Conservation (phyloP, 2,888 invertebrate species). For the Caenorhabditis sinica region DNA sequence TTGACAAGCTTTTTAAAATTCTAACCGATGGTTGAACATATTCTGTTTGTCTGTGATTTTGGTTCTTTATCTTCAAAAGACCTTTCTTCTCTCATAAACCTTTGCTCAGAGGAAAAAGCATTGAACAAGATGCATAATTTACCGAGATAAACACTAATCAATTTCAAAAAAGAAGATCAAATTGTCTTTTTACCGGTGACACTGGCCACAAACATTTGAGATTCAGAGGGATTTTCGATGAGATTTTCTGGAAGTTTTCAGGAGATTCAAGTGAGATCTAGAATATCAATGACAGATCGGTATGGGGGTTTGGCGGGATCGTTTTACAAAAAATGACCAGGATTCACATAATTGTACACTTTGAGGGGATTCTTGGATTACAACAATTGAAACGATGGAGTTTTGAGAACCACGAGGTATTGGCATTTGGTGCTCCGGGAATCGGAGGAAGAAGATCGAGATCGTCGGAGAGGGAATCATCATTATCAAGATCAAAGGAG, state of each 20-base stretch:
- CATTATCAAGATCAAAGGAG: conserved; percentile 78
- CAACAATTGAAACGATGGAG: conserved; percentile 70
- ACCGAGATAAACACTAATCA: background rate
- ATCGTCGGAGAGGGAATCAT: conserved; percentile 78
- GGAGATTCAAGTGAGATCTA: conserved; percentile 12
- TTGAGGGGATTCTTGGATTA: conserved; percentile 74
- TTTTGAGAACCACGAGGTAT: conserved; percentile 46
- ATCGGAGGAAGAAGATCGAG: conserved; percentile 80
- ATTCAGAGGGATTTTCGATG: conserved; percentile 8
- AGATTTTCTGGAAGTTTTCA: conserved; percentile 10
- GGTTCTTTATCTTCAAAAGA: no score
- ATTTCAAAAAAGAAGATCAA: background rate
- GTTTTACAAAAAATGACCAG: conserved; percentile 11
- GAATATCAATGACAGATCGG: background rate
- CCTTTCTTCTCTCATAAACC: no score
- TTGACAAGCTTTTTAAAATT: no score
- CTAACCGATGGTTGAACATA: no score
- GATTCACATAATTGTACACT: conserved; percentile 76
- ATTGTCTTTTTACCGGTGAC: conserved; percentile 46
- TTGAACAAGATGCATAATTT: background rate
- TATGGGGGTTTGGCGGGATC: conserved; percentile 13
- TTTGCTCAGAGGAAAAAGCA: no score
- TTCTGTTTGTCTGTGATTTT: no score
- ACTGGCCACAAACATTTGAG: conserved; percentile 35
- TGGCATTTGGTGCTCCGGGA: conserved; percentile 71